Base-by-base conservation (phyloP, 2,888 invertebrate genomes). In the Palloptera scutellata region DNA sequence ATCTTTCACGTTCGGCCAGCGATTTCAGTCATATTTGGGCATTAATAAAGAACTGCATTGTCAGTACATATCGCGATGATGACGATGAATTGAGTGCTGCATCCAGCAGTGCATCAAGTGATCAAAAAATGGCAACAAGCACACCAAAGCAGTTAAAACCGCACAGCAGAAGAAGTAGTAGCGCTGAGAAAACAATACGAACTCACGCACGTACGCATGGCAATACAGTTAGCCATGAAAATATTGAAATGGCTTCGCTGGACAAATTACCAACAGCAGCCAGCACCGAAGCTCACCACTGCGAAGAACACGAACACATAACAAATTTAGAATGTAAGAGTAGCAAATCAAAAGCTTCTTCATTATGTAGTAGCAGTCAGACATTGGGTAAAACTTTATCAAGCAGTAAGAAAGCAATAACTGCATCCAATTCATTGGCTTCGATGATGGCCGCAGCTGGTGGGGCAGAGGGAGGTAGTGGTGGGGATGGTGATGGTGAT, bases 1-100 rank as follows among this genome's bases (percentile, higher is more conserved):
- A 98, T 82, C 87, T 98, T 62, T 97, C 97, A 79, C 88, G 98
- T 64, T 92, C 93, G 72, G 93, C 97, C 0, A 96, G 96, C 73
- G 97, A 98, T 85, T 96, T 96, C 15, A 90, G 91, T 15, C 90
- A 95, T 15, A 88, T 97, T 73, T 96, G 96, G 95, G 93, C 91
- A 76, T 88, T 96, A 13, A 88, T 95, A 1, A 94, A 95, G 80
- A 91, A 83, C 11, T 83, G 91, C 72, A 92, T 95, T 78, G 85
- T 94, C 19, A 83, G 82, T 68, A 89, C 92, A 81, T 92, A 94
- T 12, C 91, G 92, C 0, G 92, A 93, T 69, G 86, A 92, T 43
- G 92, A 92, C 70, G 87, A 89, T 57, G 83, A 83, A 64, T 66
- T 76, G 8, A 77, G 77, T 61, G 67, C 70, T 51, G 71, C 67